Evolutionary conservation across 1,140 invertebrate species (phyloP).

Genomic region (Mylabris phalerata): DNA sequence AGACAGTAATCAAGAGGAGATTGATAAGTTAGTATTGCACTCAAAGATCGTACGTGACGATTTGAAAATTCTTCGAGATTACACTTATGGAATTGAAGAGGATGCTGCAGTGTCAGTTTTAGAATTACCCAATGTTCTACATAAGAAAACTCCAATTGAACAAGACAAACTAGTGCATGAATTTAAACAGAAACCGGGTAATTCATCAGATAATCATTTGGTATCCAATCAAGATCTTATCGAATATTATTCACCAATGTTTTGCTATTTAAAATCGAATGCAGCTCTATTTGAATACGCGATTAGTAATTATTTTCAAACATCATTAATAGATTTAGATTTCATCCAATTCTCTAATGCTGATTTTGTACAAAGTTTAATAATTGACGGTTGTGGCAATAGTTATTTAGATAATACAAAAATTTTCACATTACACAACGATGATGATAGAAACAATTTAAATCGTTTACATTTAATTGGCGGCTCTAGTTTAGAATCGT

Average conservation of each 20-base stretch:
- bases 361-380: slow-evolving; percentile 58
- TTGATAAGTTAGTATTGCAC: slow-evolving; percentile 48
- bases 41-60: slow-evolving; percentile 52
- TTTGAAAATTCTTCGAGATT: slow-evolving; percentile 49
- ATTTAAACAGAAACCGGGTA: no score
- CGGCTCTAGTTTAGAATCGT: slow-evolving; percentile 53
- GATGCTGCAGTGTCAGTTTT: slow-evolving; percentile 49
- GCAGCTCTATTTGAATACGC: slow-evolving; percentile 58
- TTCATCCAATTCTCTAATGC: slow-evolving; percentile 54
- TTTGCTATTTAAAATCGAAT: slow-evolving; percentile 56
- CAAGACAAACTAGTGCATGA: slow-evolving; percentile 30
- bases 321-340: slow-evolving; percentile 44
- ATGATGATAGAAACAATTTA: slow-evolving; percentile 44
- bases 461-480: slow-evolving; percentile 58
- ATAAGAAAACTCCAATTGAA: slow-evolving; percentile 51
- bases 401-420: slow-evolving; percentile 47
- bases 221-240: slow-evolving; percentile 40
- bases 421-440: slow-evolving; percentile 51
- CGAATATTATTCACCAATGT: slow-evolving; percentile 48
- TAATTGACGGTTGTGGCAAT: slow-evolving; percentile 60
- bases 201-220: no score
- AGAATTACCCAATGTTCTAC: slow-evolving; percentile 57
- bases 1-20: slow-evolving; percentile 39
- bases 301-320: slow-evolving; percentile 48
- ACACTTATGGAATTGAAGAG: slow-evolving; percentile 56